Evolutionary conservation across 2,113 vertebrate genomes (phyloP).

Genomic region (Ictalurus furcatus): DNA sequence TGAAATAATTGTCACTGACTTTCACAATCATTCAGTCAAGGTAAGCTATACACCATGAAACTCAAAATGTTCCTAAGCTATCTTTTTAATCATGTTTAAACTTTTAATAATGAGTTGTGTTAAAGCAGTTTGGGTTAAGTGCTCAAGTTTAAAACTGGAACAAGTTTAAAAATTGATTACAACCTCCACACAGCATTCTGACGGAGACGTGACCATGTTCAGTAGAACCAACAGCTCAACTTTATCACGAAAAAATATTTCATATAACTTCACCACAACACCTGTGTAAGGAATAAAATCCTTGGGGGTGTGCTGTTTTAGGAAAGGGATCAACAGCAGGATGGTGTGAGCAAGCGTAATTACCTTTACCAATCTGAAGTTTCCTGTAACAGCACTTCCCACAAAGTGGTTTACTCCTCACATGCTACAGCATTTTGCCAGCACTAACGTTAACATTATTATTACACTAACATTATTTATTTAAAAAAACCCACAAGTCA

Average conservation of each 20-base stretch:
- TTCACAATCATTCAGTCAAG: constrained; percentile 99
- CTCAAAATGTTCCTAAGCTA: background rate
- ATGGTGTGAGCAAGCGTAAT: background rate
- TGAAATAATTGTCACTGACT: constrained; percentile 97
- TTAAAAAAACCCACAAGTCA: too few relatives aligned
- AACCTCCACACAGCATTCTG: background rate
- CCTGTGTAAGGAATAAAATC: too few relatives aligned
- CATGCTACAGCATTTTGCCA: too few relatives aligned
- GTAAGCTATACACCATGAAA: constrained; percentile 62
- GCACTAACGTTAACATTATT: too few relatives aligned
- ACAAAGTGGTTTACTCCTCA: too few relatives aligned
- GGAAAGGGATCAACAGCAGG: background rate
- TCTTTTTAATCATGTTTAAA: background rate
- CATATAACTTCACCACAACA: background rate
- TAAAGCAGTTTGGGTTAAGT: background rate
- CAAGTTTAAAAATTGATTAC: background rate
- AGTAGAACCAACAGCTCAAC: background rate
- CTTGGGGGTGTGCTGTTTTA: background rate
- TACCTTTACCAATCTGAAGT: background rate
- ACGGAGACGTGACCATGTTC: background rate
- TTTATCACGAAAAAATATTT: background rate
- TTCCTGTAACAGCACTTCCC: background rate
- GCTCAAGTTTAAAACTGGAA: background rate
- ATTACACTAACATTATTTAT: too few relatives aligned
- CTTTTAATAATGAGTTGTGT: background rate